Base-by-base conservation (phyloP, 2,888 invertebrate genomes). In the Sarcophaga rosellei region DNA sequence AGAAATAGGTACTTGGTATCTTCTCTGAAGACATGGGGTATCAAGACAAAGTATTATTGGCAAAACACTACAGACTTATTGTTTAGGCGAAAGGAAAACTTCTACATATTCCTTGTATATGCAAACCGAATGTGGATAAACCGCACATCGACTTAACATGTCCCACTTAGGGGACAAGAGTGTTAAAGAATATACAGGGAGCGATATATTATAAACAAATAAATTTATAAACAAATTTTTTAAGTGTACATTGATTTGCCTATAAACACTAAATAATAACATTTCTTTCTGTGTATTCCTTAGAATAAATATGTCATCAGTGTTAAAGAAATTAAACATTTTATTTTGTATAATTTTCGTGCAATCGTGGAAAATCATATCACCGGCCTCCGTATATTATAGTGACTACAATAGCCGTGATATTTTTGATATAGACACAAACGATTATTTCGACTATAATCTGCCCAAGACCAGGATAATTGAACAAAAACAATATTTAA, bases 331-430 rank as follows among this genome's bases (percentile, higher is more conserved):
- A 47, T n/a, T 74, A 47, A 59, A 61, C 25, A 65, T 79, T 75
- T 35, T 84, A 75, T 84, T 74, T 84, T 75, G 21, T 53, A 70
- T 84, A 75, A 69, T 65, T 75, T 57, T 83, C 44, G 21, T 84
- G 15, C 74, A 70, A 79, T 75, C 17, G 12, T 59, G 69, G 21
- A 65, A 61, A 4, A 15, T 61, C 12, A 21, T 65, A 3, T 17
- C 11, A 23, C 17, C 74, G 1, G 70, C 69, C 3, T 45, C 74
- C 21, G 25, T 70, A 21, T 45, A 75, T 12, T 65, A 75, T 15
- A 20, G 45, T 21, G 74, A 79, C 21, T 78, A 79, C 17, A 59
- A 79, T 35, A 35, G 8, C 21, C 15, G n/a, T 3, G 84, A 75
- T 59, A 21, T 63, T 15, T 47, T 20, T 3, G 45, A 75, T 35